Evolutionary conservation across 2,113 vertebrate genomes (phyloP).

Genomic region (Carlito syrichta): DNA sequence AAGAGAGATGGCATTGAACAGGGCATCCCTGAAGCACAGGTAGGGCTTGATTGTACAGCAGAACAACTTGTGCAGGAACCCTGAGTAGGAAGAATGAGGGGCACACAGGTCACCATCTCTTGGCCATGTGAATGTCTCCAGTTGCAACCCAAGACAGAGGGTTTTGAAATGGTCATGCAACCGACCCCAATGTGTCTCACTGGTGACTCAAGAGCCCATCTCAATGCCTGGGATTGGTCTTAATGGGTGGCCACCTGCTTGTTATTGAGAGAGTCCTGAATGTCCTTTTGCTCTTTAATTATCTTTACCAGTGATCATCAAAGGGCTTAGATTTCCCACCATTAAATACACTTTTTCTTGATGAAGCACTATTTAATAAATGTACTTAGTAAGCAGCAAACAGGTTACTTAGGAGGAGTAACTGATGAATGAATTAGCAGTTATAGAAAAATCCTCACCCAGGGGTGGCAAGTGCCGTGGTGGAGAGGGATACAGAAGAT

Average conservation of each 20-base stretch:
- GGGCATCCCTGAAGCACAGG: neutral
- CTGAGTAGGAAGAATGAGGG: neutral
- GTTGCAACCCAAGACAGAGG: neutral
- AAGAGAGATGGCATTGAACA: too few species aligned
- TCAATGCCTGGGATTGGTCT: neutral
- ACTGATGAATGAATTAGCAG: neutral
- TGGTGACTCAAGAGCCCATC: neutral
- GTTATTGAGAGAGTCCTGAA: neutral
- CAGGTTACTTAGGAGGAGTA: neutral
- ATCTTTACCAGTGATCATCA: neutral
- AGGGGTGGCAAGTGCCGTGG: neutral
- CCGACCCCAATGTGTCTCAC: neutral
- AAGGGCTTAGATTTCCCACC: neutral
- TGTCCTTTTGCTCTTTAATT: neutral
- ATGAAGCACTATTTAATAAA: neutral
- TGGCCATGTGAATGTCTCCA: neutral
- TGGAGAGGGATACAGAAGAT: neutral
- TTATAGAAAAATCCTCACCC: neutral
- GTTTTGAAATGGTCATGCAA: neutral
- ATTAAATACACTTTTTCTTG: neutral
- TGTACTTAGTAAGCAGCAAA: neutral
- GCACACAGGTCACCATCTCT: too few species aligned
- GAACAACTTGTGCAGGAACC: neutral
- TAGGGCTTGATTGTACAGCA: neutral
- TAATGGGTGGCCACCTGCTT: neutral